These are phyloP conservation scores for Heliconius hermathena DNA, from an alignment of 1,140 invertebrate genomes.

Conservation along the genomic window DNA sequence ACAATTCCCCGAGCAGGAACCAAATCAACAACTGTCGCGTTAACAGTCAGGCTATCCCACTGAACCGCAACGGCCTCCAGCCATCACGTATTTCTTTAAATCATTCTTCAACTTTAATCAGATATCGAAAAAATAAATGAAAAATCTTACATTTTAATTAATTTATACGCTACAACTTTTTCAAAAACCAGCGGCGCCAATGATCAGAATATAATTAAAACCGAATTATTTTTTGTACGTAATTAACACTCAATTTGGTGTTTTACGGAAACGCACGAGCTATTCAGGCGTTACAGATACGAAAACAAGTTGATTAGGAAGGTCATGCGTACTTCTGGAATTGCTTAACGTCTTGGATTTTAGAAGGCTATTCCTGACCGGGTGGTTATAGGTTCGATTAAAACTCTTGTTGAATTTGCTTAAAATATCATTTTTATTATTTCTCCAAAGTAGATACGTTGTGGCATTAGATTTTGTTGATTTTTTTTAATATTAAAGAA, in stretches of 20 bases:
- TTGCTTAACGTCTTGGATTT: background rate
- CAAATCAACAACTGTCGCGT: background rate
- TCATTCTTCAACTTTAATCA: background rate
- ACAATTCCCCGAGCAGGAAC: background rate
- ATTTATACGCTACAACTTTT: background rate
- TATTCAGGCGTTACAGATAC: background rate
- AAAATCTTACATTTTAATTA: background rate
- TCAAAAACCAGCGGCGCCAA: background rate
- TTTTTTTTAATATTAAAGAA: too few relatives aligned
- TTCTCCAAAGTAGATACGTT: too few relatives aligned
- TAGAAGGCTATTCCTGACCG: too few relatives aligned
- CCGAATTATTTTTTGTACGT: background rate
- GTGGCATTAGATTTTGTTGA: too few relatives aligned
- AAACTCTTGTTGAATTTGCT: too few relatives aligned
- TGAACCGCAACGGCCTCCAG: too few relatives aligned
- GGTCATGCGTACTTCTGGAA: background rate
- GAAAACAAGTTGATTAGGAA: background rate
- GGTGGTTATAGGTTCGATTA: too few relatives aligned
- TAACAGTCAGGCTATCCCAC: background rate
- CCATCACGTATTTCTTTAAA: background rate
- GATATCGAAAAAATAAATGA: background rate
- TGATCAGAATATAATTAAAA: background rate
- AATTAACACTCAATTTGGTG: conserved; percentile 4
- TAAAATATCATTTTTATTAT: too few relatives aligned
- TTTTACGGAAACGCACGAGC: conserved; percentile 11